Base-by-base conservation (phyloP, 2,888 invertebrate species). In the Scrobipalpa costella region DNA sequence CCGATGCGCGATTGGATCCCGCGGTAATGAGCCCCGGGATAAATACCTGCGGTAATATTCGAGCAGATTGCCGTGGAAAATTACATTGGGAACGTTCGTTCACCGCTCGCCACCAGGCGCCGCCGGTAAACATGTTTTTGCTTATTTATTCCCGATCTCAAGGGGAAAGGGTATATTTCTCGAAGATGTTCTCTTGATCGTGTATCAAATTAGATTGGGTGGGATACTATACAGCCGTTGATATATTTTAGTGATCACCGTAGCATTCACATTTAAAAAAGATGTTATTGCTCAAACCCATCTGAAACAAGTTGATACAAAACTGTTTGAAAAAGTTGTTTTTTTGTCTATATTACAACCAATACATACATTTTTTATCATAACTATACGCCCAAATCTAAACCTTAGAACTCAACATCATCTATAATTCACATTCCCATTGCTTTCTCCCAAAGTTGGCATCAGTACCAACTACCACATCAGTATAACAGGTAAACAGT, bases 21-120 rank as follows among this genome's bases (percentile, higher is more conserved):
- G 73, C 74, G 71, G 77, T 85, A 85, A 86, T 86, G 83, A 86
- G 79, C 78, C 75, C 77, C 78, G 80, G 83, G 80, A 87, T 86
- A 85, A 86, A 86, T 85, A 84, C 83, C 80, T 69, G 55, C 70
- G 79, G 78, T 81, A 81, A 80, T 82, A 80, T 78, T 73, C 74
- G 75, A 77, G 75, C 77, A 80, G 81, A 83, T 84, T 83, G 82
- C 81, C 73, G 27, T 27, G 62, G 76, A 72, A 78, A 80, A 81
- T 81, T 79, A 81, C 77, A 80, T 81, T 78, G 73, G 69, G 74
- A 71, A 69, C 55, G 34, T 55, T 55, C 55, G 55, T 55, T 55
- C 34, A 34, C 72, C 60, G 44, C 44, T 34, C n/a, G n/a, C 63
- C 33, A 17, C n/a, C 13, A 27, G 52, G 17, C 52, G 19, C 71